Conservation (phyloP, 2,113 vertebrate genomes). For the Panthera uncia region DNA sequence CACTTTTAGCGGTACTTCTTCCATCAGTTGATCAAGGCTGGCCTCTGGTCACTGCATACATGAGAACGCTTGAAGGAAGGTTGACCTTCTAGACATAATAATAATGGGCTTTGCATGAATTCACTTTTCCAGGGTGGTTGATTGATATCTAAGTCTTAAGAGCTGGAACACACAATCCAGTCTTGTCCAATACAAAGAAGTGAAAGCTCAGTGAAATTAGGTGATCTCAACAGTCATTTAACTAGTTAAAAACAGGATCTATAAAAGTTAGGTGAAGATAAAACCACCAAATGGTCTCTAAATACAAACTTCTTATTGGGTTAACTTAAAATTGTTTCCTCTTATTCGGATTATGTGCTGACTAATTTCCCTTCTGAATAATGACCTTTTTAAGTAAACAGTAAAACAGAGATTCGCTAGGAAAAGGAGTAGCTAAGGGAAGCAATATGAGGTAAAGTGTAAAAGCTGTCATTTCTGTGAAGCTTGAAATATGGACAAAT, state of each 20-base stretch:
- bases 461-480: neutral
- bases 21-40: neutral
- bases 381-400: conserved; percentile 9
- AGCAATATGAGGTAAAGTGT: conserved; percentile 5
- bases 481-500: conserved; percentile 35
- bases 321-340: neutral
- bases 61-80: neutral
- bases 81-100: neutral
- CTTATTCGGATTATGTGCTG: conserved; percentile 25
- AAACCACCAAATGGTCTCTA: neutral
- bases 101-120: neutral
- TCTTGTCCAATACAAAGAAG: neutral
- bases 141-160: neutral
- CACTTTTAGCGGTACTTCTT: neutral
- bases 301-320: neutral
- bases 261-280: neutral
- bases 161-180: neutral
- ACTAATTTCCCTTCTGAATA: conserved; percentile 34
- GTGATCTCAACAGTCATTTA: neutral
- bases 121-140: neutral
- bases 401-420: conserved; percentile 5
- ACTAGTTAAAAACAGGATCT: neutral
- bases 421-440: neutral
- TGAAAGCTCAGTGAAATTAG: neutral
- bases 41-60: neutral